phyloP scores from a whole-genome alignment of 2,888 invertebrate species.

The Augiades crinisus region DNA sequence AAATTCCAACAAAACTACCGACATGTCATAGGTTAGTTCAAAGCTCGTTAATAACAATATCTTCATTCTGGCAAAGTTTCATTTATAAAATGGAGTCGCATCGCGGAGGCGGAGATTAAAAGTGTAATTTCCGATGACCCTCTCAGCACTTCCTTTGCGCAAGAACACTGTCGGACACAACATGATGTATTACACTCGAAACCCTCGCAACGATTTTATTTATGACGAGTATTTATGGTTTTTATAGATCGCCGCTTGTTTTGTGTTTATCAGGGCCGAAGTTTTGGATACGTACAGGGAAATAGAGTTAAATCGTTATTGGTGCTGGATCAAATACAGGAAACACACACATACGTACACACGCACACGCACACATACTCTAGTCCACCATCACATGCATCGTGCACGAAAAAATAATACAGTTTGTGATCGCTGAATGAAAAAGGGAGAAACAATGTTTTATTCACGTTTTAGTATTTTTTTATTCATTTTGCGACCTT shows the following conservation, averaged over 20 bases:
- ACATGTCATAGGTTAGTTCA: neutral
- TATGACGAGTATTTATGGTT: neutral
- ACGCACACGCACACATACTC: too few species aligned
- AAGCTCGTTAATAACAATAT: constrained; percentile 12
- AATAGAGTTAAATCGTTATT: too few species aligned
- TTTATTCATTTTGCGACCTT: too few species aligned
- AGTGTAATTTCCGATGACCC: constrained; percentile 54
- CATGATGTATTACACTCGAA: constrained; percentile 38
- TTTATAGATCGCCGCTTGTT: neutral
- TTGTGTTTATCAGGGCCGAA: too few species aligned
- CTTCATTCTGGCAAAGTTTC: constrained; percentile 28
- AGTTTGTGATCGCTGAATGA: too few species aligned
- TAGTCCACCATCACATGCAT: too few species aligned
- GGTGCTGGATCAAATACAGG: too few species aligned
- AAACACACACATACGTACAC: too few species aligned
- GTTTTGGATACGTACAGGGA: too few species aligned
- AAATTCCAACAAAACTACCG: neutral
- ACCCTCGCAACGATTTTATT: constrained; percentile 13
- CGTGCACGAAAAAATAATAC: too few species aligned
- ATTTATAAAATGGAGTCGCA: constrained; percentile 36
- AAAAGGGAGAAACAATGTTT: too few species aligned
- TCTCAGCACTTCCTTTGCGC: constrained; percentile 43
- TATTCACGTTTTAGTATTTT: too few species aligned
- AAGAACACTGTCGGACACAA: constrained; percentile 33
- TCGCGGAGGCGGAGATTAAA: constrained; percentile 50